Conservation (phyloP, 2,113 vertebrate species). For the Reinhardtius hippoglossoides region DNA sequence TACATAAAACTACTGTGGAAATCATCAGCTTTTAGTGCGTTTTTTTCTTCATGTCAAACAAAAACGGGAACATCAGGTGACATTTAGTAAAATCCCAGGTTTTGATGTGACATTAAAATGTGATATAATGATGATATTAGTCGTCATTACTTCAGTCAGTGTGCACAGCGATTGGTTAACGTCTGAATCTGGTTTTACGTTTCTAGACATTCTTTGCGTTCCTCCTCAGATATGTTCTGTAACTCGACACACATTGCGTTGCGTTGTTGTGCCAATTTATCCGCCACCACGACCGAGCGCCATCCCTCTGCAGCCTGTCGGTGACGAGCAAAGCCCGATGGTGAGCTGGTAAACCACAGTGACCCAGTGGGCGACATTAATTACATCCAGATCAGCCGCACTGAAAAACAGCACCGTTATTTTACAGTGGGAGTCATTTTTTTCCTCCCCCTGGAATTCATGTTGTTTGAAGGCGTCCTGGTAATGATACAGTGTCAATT, state of each 20-base stretch:
- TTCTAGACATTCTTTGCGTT: too few species aligned
- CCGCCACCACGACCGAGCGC: slow-evolving; percentile 23
- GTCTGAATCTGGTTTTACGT: too few species aligned
- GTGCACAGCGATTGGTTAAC: too few species aligned
- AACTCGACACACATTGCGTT: too few species aligned
- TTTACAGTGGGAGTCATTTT: slow-evolving; percentile 52
- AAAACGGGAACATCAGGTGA: neutral
- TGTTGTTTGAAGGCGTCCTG: neutral
- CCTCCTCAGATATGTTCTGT: neutral
- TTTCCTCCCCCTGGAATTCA: neutral
- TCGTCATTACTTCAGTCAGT: too few species aligned
- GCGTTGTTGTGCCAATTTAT: too few species aligned
- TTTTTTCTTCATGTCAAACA: neutral
- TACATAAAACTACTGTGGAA: slow-evolving; percentile 47
- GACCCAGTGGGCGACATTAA: slow-evolving; percentile 9
- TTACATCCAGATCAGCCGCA: slow-evolving; percentile 67
- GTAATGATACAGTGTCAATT: neutral
- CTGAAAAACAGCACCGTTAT: slow-evolving; percentile 25
- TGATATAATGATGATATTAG: too few species aligned
- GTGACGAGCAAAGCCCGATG: slow-evolving; percentile 31
- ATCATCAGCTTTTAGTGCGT: slow-evolving; percentile 9
- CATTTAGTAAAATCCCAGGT: too few species aligned
- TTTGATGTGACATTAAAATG: too few species aligned
- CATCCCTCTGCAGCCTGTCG: slow-evolving; percentile 15
- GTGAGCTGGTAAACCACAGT: slow-evolving; percentile 50